Evolutionary conservation across 2,797 vertebrate genomes (phyloP).

Genomic region (Lepidocolaptes lacrymiger): DNA sequence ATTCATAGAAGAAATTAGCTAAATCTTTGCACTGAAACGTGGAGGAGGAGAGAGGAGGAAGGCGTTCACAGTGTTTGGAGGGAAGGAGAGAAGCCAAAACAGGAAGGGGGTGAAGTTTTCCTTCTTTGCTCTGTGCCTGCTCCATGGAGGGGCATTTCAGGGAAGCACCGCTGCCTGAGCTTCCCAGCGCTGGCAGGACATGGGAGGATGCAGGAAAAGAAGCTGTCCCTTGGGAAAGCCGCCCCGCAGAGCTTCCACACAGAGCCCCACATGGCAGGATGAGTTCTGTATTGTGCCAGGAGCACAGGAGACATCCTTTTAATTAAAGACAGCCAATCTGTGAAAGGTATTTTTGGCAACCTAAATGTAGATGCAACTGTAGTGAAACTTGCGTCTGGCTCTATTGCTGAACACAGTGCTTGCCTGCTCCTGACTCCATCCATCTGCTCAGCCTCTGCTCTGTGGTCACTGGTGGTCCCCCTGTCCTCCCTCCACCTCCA

Average conservation of each 20-base stretch:
- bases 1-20: constrained; percentile 73
- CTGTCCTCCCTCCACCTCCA: not conserved
- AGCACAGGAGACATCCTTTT: constrained; percentile 45
- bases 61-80: constrained; percentile 13
- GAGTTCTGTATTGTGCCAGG: not conserved
- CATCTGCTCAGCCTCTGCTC: not conserved
- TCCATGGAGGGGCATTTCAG: not conserved
- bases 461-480: not conserved
- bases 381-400: constrained; percentile 32
- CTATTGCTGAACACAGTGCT: rapidly evolving
- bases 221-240: not conserved
- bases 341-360: constrained; percentile 58
- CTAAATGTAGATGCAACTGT: constrained; percentile 44
- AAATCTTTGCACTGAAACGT: constrained; percentile 71
- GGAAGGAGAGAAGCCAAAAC: constrained; percentile 58
- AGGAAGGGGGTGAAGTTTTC: constrained; percentile 45
- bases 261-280: not conserved
- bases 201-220: not conserved
- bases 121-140: not conserved
- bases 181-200: rapidly evolving
- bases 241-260: not conserved
- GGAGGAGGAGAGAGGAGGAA: constrained; percentile 69
- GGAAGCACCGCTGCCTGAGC: not conserved
- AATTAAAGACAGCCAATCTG: constrained; percentile 55
- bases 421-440: not conserved